These are phyloP conservation scores for Nesometra sesokonis DNA, from an alignment of 35 echinoderm and acorn worm genomes.

Conservation along the genomic window DNA sequence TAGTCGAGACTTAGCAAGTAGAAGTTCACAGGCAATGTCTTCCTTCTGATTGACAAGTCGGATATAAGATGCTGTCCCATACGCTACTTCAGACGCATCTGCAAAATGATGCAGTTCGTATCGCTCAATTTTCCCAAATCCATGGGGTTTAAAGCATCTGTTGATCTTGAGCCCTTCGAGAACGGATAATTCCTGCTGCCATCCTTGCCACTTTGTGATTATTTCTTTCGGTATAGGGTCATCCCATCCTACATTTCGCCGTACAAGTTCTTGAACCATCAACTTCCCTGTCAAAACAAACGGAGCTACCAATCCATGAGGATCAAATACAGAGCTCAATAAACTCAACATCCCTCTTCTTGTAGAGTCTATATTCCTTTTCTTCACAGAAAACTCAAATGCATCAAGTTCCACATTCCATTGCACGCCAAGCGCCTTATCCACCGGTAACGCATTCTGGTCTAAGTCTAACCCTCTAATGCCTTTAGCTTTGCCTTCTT, in stretches of 20 bases:
- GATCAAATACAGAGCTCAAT: constrained; percentile 41
- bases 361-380: constrained; percentile 15
- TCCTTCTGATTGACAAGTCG: too few species aligned
- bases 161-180: constrained; percentile 18
- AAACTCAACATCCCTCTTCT: constrained; percentile 35
- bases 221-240: constrained; percentile 13
- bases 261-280: constrained; percentile 28
- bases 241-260: neutral
- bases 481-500: constrained; percentile 21
- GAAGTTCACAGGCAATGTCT: too few species aligned
- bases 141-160: constrained; percentile 28
- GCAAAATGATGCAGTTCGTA: constrained; percentile 57
- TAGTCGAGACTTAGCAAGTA: too few species aligned
- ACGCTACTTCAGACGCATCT: constrained; percentile 47
- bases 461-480: constrained; percentile 33
- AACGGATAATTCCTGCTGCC: constrained; percentile 14
- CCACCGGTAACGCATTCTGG: constrained; percentile 7
- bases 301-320: constrained; percentile 23
- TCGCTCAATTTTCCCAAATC: neutral
- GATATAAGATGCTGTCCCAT: constrained; percentile 31
- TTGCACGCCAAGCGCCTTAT: constrained; percentile 20
- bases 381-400: too few species aligned
- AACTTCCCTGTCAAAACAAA: constrained; percentile 28
- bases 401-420: constrained; percentile 35
- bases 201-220: constrained; percentile 21